Base-by-base conservation (phyloP, 2,113 vertebrate species). In the Cynoglossus semilaevis region DNA sequence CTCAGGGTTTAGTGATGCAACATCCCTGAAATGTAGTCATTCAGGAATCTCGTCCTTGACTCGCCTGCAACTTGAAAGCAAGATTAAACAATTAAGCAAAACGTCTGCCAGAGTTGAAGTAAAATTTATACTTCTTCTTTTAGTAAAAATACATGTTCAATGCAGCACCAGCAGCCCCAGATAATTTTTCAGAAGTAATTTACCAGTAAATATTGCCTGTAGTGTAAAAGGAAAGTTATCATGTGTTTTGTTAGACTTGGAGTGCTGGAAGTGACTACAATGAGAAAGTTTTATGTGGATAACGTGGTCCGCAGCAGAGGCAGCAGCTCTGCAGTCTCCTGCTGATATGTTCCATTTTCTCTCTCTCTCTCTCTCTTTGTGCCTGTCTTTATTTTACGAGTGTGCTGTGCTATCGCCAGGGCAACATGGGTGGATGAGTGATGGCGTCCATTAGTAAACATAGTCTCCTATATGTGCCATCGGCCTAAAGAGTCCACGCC, bases 371-470 rank as follows among this genome's bases (percentile, higher is more conserved):
- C 22, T 80, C 76, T 79, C 73, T 80, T 71, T 79, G 72, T 81
- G 80, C 72, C 63, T 60, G 54, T 73, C 63, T 76, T 49, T 76
- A 74, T 80, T 87, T 87, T 87, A 85, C 35, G 75, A 85, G 78
- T 66, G 58, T 22, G 64, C 74, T 15, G 63, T 15, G 60, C 76
- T 72, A 80, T 87, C 52, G 61, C 85, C 72, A 60, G 67, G 79
- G 84, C 72, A 86, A 85, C 84, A 77, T 76, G 69, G 76, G 72
- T 53, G 75, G 79, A 87, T 87, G 85, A 88, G 65, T 79, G 87
- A 88, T 88, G 79, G 81, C 64, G 82, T 85, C 87, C 82, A 88
- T 88, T 88, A 88, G 82, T 77, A 85, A 85, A 85, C 84, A 85
- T 73, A 81, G 85, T 74, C 74, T 54, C 74, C 77, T 85, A 75